phyloP scores from a whole-genome alignment of 2,113 vertebrate genomes.

The Nettapus auritus region DNA sequence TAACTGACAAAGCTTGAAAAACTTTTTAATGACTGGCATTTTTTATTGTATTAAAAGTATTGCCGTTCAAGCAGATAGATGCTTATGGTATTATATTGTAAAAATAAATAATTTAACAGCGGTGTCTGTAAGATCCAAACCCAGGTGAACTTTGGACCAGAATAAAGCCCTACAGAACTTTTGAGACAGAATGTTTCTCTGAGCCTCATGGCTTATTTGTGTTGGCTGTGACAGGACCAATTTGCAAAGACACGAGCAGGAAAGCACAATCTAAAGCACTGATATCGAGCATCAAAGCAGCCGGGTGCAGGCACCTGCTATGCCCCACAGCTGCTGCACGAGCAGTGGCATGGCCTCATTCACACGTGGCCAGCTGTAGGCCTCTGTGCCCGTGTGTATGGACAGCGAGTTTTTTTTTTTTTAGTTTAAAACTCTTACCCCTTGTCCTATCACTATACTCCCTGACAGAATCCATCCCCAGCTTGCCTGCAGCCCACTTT shows the following conservation, averaged over 20 bases:
- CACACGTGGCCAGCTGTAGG: too few relatives aligned
- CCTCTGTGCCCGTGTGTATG: too few relatives aligned
- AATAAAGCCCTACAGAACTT: background rate
- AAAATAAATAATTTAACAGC: background rate
- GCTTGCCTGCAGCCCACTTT: background rate
- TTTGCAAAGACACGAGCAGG: background rate
- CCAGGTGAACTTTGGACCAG: background rate
- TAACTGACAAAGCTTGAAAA: background rate
- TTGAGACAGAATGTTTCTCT: background rate
- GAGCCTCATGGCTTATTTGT: background rate
- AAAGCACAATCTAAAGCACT: too few relatives aligned
- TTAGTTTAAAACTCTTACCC: background rate
- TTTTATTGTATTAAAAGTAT: background rate
- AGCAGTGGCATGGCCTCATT: too few relatives aligned
- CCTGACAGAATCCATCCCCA: background rate
- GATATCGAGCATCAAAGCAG: too few relatives aligned
- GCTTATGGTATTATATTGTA: background rate
- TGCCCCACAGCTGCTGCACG: too few relatives aligned
- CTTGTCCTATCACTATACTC: background rate
- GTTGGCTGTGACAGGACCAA: fast-evolving
- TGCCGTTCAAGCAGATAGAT: background rate
- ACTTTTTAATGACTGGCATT: background rate
- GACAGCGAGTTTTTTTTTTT: too few relatives aligned
- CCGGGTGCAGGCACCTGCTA: too few relatives aligned
- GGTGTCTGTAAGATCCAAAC: background rate